A percentile compares a stretch with the other conserved stretches of the same genome.
phyloP scores from a whole-genome alignment of 2,113 vertebrate species.

The Pangasianodon hypophthalmus region DNA sequence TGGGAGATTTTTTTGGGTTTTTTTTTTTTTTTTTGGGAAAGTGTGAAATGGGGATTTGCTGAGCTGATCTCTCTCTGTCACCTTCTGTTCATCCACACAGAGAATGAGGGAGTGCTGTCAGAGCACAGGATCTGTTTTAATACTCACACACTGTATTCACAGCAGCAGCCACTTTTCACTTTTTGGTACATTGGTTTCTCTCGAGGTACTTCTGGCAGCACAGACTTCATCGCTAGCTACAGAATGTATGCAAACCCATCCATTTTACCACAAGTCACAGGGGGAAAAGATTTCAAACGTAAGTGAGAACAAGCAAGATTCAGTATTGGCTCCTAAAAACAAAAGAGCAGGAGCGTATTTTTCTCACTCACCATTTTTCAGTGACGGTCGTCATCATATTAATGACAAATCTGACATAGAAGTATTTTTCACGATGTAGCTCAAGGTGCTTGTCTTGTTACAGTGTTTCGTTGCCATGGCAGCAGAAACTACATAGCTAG shows the following conservation, averaged over 20 bases:
- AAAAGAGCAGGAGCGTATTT: background rate
- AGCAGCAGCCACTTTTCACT: background rate
- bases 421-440: background rate
- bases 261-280: background rate
- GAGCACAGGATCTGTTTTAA: background rate
- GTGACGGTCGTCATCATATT: background rate
- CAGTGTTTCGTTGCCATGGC: background rate
- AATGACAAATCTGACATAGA: too few relatives aligned
- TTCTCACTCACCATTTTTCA: background rate
- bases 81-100: background rate
- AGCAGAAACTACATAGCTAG: background rate
- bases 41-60: slow-evolving; percentile 19
- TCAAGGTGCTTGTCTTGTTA: background rate
- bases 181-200: background rate
- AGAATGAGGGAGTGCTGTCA: background rate
- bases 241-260: background rate
- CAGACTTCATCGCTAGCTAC: background rate
- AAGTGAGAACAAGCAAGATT: background rate
- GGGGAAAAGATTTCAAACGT: background rate
- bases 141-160: background rate
- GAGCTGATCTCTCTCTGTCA: slow-evolving; percentile 13
- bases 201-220: background rate
- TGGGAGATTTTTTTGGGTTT: background rate
- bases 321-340: background rate
- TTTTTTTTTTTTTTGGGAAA: background rate